phyloP scores from a whole-genome alignment of 2,888 invertebrate genomes.

The Xanthorhoe designata region DNA sequence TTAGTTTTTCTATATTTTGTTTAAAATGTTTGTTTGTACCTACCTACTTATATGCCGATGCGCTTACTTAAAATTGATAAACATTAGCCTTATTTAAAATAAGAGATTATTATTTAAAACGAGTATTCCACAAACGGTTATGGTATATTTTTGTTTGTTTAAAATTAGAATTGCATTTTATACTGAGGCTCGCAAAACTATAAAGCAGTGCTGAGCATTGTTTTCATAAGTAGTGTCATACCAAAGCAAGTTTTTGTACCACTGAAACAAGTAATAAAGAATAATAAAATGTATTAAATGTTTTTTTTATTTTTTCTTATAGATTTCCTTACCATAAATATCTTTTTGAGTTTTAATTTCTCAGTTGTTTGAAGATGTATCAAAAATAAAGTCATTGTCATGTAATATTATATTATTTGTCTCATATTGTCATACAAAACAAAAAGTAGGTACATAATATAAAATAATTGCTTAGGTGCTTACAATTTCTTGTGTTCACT shows the following conservation, averaged over 20 bases:
- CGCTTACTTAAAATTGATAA: too few species aligned
- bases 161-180: neutral
- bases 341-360: too few species aligned
- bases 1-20: too few species aligned
- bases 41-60: too few species aligned
- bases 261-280: neutral
- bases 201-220: neutral
- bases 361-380: too few species aligned
- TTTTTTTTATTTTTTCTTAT: neutral
- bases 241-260: neutral
- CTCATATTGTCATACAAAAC: too few species aligned
- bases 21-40: too few species aligned
- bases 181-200: neutral
- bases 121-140: neutral
- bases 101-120: too few species aligned
- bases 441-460: neutral
- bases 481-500: neutral
- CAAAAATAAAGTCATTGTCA: too few species aligned
- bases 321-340: neutral
- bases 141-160: neutral
- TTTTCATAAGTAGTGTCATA: neutral
- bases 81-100: too few species aligned
- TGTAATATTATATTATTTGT: too few species aligned
- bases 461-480: neutral
- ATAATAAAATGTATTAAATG: neutral